Conservation (phyloP, 2,113 vertebrate genomes). For the Gallinago media region DNA sequence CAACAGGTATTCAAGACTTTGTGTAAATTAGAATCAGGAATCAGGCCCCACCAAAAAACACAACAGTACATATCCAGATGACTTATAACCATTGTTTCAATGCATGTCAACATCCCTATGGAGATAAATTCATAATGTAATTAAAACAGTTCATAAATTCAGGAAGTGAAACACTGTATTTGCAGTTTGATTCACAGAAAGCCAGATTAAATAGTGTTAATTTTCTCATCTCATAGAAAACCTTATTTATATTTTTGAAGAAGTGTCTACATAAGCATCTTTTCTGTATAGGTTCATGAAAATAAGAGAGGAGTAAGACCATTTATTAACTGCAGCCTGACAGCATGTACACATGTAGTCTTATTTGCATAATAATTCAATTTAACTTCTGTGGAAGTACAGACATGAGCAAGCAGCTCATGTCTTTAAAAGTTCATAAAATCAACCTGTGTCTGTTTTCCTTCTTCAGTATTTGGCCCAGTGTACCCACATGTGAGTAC, state of each 20-base stretch:
- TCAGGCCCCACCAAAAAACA: background rate
- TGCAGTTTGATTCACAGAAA: conserved; percentile 1
- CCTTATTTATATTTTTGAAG: background rate
- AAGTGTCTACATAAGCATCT: background rate
- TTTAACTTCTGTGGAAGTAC: background rate
- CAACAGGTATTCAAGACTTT: background rate
- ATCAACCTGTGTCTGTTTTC: background rate
- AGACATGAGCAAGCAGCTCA: background rate
- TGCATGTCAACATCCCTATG: background rate
- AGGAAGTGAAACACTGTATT: background rate
- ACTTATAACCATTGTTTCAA: background rate
- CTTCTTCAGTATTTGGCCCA: background rate
- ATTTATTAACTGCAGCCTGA: conserved; percentile 13
- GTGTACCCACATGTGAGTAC: background rate
- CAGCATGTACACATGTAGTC: background rate
- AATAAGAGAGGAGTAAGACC: background rate
- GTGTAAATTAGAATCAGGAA: background rate
- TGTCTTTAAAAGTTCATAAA: background rate
- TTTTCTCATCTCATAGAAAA: background rate
- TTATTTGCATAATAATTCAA: conserved; percentile 11
- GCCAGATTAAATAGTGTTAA: background rate
- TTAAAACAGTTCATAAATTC: conserved; percentile 3
- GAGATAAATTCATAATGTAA: background rate
- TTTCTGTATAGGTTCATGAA: conserved; percentile 1
- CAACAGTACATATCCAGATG: background rate